Conservation (phyloP, 2,888 invertebrate genomes). For the Drosophila anomalata region DNA sequence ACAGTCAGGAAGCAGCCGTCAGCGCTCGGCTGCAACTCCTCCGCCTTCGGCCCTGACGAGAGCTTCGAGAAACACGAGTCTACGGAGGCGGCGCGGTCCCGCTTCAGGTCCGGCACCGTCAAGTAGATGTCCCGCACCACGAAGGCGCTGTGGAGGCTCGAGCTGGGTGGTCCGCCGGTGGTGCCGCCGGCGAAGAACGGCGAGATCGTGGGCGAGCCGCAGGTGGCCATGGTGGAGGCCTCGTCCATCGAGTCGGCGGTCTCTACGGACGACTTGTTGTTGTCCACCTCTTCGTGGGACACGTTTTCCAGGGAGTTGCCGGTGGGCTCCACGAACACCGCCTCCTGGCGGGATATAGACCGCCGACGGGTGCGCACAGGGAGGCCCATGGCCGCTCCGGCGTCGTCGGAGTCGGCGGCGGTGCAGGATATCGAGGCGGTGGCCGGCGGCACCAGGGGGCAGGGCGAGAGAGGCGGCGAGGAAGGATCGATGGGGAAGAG, state of each 20-base stretch:
- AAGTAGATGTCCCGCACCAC: conserved; percentile 90
- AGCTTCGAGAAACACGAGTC: conserved; percentile 94
- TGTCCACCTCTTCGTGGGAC: conserved; percentile 84
- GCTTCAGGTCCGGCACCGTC: conserved; percentile 92
- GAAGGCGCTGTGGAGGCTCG: conserved; percentile 69
- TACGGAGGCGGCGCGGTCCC: conserved; percentile 94
- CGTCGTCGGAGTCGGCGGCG: conserved; percentile 63
- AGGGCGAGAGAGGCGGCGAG: conserved; percentile 78
- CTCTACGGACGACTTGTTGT: conserved; percentile 64
- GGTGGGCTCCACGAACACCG: conserved; percentile 90
- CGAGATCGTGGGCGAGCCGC: conserved; percentile 71
- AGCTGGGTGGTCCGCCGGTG: conserved; percentile 54
- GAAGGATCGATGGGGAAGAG: conserved; percentile 81
- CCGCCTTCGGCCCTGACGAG: conserved; percentile 88
- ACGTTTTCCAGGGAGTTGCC: conserved; percentile 90
- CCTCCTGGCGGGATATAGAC: conserved; percentile 92
- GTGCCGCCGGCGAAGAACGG: conserved; percentile 4
- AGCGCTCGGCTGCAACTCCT: conserved; percentile 87
- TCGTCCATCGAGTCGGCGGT: conserved; percentile 77
- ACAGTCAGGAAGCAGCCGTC: conserved; percentile 87
- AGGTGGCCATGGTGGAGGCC: conserved; percentile 83
- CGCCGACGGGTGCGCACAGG: conserved; percentile 86
- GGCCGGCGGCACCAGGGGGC: conserved; percentile 50
- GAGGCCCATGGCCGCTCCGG: conserved; percentile 67
- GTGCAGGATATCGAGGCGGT: conserved; percentile 37